phyloP scores from a whole-genome alignment of 2,797 vertebrate species.

The Scyliorhinus canicula region DNA sequence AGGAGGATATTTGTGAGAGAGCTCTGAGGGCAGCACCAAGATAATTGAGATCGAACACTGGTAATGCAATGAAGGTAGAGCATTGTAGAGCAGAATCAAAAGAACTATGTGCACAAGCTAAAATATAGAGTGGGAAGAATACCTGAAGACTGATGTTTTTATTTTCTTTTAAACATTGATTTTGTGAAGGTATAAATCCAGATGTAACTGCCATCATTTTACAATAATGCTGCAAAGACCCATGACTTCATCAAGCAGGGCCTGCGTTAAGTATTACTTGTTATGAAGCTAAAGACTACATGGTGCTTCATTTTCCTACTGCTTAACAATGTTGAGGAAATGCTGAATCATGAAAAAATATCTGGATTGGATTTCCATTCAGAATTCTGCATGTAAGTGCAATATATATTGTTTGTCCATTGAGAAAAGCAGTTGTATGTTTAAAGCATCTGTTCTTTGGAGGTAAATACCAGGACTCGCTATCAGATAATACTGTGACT shows the following conservation, averaged over 20 bases:
- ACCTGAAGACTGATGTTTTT: neutral
- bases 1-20: neutral
- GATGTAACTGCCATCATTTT: neutral
- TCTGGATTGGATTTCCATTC: neutral
- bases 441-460: neutral
- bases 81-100: neutral
- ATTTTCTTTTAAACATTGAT: neutral
- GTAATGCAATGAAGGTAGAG: neutral
- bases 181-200: neutral
- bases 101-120: neutral
- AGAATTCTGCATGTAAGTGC: neutral
- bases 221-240: neutral
- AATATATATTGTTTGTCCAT: neutral
- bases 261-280: neutral
- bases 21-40: neutral
- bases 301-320: neutral
- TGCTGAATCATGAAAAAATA: neutral
- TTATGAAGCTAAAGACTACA: neutral
- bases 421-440: neutral
- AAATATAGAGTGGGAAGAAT: neutral
- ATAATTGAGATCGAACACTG: neutral
- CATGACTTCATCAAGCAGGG: neutral
- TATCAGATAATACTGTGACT: neutral
- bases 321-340: neutral
- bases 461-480: neutral